Conservation (phyloP, 64 coral and sea anemone species). For the Actinia tenebrosa region DNA sequence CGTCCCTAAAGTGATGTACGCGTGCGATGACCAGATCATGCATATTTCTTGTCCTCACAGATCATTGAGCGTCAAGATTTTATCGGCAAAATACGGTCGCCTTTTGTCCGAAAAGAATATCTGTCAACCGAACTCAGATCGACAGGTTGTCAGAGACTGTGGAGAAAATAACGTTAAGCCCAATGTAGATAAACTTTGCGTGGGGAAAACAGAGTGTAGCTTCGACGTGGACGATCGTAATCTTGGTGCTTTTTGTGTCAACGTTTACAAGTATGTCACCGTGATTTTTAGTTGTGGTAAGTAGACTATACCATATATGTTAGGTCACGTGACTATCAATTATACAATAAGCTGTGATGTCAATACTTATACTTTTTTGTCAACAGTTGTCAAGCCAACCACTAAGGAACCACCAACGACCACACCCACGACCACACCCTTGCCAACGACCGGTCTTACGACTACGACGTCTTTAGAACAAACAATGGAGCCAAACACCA, state of each 20-base stretch:
- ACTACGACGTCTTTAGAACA: neutral
- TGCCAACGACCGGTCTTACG: neutral
- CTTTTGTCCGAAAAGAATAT: neutral
- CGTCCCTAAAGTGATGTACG: neutral
- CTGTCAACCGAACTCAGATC: neutral
- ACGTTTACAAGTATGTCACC: neutral
- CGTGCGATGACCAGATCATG: neutral
- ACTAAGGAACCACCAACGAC: neutral
- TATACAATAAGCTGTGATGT: too few relatives aligned
- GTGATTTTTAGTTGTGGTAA: neutral
- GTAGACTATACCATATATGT: neutral
- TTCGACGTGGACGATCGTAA: conserved; percentile 8
- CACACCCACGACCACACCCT: neutral
- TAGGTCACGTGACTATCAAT: too few relatives aligned
- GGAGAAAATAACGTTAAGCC: neutral
- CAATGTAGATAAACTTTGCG: neutral
- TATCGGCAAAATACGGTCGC: neutral
- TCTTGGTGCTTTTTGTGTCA: neutral
- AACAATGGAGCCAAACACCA: neutral
- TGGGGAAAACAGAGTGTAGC: conserved; percentile 3
- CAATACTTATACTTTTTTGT: neutral
- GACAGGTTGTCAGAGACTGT: neutral
- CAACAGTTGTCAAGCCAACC: neutral
- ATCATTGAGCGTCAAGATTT: neutral
- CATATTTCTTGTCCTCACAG: neutral